Evolutionary conservation across 2,797 vertebrate species (phyloP).

Genomic region (Trachops cirrhosus): DNA sequence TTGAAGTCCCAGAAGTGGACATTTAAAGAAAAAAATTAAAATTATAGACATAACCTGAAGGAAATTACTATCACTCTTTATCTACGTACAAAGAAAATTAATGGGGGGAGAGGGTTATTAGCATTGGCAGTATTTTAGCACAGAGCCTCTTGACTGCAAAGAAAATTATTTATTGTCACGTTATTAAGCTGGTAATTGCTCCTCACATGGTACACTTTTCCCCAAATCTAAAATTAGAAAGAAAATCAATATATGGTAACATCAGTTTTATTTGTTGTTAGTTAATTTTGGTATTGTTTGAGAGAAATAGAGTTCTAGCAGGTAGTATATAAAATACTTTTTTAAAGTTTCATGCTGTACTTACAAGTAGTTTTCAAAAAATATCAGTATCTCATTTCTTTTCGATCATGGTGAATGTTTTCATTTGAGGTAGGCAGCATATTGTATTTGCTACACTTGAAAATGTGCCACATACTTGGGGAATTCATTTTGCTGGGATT

Average conservation of each 20-base stretch:
- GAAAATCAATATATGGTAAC: neutral
- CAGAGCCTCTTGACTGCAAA: neutral
- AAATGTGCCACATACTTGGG: neutral
- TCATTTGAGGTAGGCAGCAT: conserved; percentile 64
- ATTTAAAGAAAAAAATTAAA: conserved; percentile 11
- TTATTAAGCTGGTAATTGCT: conserved; percentile 6
- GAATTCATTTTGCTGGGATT: conserved; percentile 57
- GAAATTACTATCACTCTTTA: neutral
- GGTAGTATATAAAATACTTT: conserved; percentile 49
- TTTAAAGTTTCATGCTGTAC: conserved; percentile 51
- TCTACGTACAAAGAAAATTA: neutral
- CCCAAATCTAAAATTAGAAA: conserved; percentile 35
- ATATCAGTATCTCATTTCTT: conserved; percentile 74
- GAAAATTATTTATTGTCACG: conserved; percentile 34
- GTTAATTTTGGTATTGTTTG: conserved; percentile 20
- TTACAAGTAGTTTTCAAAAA: conserved; percentile 60
- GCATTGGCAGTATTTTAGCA: conserved; percentile 1
- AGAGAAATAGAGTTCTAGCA: neutral
- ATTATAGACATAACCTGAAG: neutral
- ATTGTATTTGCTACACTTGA: conserved; percentile 54
- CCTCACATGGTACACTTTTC: neutral
- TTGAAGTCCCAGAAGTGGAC: neutral
- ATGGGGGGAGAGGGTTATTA: neutral
- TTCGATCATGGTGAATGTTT: conserved; percentile 73
- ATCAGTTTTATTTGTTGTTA: conserved; percentile 28